Evolutionary conservation across 2,113 vertebrate species (phyloP), one percentile per base, ranked within the genome.

Genomic region (Bagarius yarrelli): DNA sequence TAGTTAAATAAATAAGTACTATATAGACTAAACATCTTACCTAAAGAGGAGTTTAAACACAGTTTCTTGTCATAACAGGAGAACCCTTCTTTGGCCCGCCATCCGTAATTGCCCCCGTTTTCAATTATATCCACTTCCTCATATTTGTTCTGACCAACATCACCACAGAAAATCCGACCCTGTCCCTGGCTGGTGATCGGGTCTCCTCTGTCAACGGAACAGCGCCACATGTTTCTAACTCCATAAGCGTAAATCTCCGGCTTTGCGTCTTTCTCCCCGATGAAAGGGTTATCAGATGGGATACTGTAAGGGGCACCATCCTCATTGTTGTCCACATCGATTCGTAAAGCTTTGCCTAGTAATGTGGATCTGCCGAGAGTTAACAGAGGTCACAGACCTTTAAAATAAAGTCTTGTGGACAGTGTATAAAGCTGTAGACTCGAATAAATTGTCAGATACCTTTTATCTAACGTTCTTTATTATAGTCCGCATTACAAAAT

Each of bases 171-270:
- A 90, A 95, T 88, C 57, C 94, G 86, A 47, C 94, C 92, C 23
- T 83, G 82, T 14, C 93, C 94, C 3, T 34, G 60, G 0, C 85
- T 88, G 1, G 92, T 92, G 4, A 57, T 2, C 0, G 89, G 85
- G 76, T 95, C 93, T 1, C 94, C 94, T 0, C 93, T 91, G 89
- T 95, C 94, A 19, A 95, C 86, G 36, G 93, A 95, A 87, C 94
- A 95, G 23, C 93, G 91, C 94, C 94, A 95, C 94, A 95, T 95
- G 87, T 95, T 95, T 61, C 94, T 92, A 63, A 94, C 94, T 0
- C 94, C 94, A 18, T 93, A 95, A 9, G 94, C 94, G 50, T 91
- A 95, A 80, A 95, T 85, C 87, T 95, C 94, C 53, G 94, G 89
- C n/a, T 78, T 85, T 11, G 91, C 36, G 8, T 69, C 83, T 6